Evolutionary conservation across 2,797 vertebrate species (phyloP).

Genomic region (Melanotaenia boesemani): DNA sequence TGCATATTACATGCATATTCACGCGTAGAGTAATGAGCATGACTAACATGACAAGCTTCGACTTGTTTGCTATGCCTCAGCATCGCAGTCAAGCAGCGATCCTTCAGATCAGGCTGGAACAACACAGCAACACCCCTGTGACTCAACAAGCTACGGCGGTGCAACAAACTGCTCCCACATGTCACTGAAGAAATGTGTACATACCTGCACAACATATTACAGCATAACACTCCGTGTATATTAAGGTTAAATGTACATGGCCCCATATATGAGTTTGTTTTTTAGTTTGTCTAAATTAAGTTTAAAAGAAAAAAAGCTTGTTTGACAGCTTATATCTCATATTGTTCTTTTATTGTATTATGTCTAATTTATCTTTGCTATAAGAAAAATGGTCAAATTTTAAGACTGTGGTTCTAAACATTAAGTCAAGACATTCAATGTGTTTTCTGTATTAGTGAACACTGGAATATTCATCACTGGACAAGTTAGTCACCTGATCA

Average conservation of each 20-base stretch:
- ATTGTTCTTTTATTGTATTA: neutral
- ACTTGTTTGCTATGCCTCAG: constrained; percentile 34
- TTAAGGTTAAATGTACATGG: neutral
- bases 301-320: neutral
- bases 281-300: no score
- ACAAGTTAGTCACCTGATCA: constrained; percentile 32
- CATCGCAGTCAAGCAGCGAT: constrained; percentile 42
- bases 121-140: constrained; percentile 57
- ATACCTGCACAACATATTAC: constrained; percentile 23
- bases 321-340: neutral
- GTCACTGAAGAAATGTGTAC: constrained; percentile 22
- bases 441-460: constrained; percentile 3
- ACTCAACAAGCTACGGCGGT: constrained; percentile 46
- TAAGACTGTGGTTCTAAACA: neutral
- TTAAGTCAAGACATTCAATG: constrained; percentile 1
- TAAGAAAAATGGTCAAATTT: neutral
- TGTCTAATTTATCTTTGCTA: neutral
- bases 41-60: constrained; percentile 33
- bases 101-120: constrained; percentile 40
- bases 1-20: constrained; percentile 34
- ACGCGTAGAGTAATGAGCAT: constrained; percentile 38
- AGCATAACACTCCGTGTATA: neutral
- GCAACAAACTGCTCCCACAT: constrained; percentile 13
- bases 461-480: constrained; percentile 1
- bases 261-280: neutral